Evolutionary conservation across 2,797 vertebrate genomes (phyloP), one percentile per base, ranked within the genome.

Genomic region (Pampus argenteus): DNA sequence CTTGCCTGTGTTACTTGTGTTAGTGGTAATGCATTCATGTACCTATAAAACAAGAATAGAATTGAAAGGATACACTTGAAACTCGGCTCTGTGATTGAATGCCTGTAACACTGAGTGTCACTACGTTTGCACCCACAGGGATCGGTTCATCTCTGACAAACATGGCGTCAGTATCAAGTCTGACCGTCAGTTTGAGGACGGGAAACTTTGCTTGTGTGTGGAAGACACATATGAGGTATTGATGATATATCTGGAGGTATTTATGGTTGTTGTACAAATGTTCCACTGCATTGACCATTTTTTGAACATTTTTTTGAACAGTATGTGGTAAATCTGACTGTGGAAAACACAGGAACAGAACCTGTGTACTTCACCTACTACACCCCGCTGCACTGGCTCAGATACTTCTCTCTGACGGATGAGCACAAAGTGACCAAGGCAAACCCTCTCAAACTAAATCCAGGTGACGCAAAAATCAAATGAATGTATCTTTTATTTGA

Each of bases 341-440:
- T 99, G 71, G 62, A 86, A 78, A 99, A 98, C 76, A 62, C 3
- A 0, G 95, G 96, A 4, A 15, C 18, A 0, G 52, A 91, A 17
- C 49, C 59, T 0, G 91, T 98, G 67, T 90, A 78, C 0, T 95
- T 99, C 85, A 93, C 55, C 47, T 90, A 81, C 22, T 96, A 94
- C 86, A 92, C 87, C 7, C 71, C 86, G 0, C 78, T 86, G 58
- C 85, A 78, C 61, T 82, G 51, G 82, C 67, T 87, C 2, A 74
- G 1, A 2, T 91, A 82, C 75, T 84, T 96, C 58, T 85, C 23
- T 17, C 88, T 97, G 49, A 5, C 2, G 0, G 95, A 97, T 11
- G 31, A 91, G 20, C 61, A 47, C 4, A 90, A 82, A 4, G 94
- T 88, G 66, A 93, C 87, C 2, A 81, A 65, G 42, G 52, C 2